Base-by-base conservation (phyloP, 1,140 invertebrate species). In the Drosophila eugracilis region DNA sequence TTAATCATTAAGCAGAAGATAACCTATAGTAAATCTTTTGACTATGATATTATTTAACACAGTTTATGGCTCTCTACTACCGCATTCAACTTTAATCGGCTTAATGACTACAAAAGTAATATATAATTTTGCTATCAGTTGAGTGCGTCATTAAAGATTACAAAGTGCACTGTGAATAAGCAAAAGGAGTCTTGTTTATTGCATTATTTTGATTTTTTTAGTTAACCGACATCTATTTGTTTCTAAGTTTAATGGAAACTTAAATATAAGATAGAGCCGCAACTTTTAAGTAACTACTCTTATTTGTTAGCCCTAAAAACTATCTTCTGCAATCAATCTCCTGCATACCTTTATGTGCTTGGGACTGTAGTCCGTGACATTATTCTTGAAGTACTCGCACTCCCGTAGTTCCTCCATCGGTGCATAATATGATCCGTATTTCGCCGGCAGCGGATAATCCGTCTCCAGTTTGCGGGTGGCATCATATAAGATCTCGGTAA, bases 381-480 rank as follows among this genome's bases (percentile, higher is more conserved):
- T 90, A 21, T 88, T 91, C 34, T 90, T 91, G n/a, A 90, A 91
- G 66, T 91, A 91, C 59, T 91, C 90, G 55, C 90, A 91, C 44
- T 91, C 90, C 4, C 86, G 77, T 21, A 91, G 60, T 47, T 91
- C 90, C 34, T 91, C 90, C 88, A 91, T 91, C 50, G 90, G 81
- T 6, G 79, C 83, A 71, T 91, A 91, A 44, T 73, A 84, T 3
- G 84, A 50, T 7, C 75, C 66, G 36, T 79, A 91, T 30, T 76
- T 78, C 19, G 74, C 39, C 5, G 90, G 80, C 41, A 91, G 47
- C 0, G 85, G 89, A 67, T 90, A 90, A 19, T 90, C 75, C 10
- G 66, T 41, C 53, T 91, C 90, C 44, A 91, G 66, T 15, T 91
- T 91, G 9, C 90, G 78, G 12, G 90, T 91, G 4, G 90, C 90